Evolutionary conservation across 2,113 vertebrate species (phyloP).

Genomic region (Caretta caretta): DNA sequence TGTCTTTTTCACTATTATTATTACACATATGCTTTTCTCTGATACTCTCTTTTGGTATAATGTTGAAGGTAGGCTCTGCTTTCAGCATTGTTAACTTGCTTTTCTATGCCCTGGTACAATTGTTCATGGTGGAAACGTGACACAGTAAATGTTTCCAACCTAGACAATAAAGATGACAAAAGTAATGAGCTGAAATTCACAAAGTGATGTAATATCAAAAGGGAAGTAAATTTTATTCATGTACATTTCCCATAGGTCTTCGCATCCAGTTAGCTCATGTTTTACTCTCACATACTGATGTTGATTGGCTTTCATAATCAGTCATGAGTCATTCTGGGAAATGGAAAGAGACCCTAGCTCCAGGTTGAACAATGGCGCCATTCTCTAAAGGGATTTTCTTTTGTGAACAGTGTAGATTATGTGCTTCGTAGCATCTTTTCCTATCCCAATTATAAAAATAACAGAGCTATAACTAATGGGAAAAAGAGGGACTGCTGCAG

Average conservation of each 20-base stretch:
- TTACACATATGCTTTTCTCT: not conserved
- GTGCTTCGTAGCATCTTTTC: not conserved
- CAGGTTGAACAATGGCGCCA: not conserved
- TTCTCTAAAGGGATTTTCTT: not conserved
- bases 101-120: not conserved
- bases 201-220: not conserved
- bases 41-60: not conserved
- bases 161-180: not conserved
- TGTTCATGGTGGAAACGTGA: not conserved
- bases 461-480: slow-evolving; percentile 8
- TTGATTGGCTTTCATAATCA: not conserved
- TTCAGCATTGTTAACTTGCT: not conserved
- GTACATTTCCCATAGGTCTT: not conserved
- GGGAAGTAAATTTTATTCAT: not conserved
- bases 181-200: not conserved
- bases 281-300: not conserved
- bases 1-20: not conserved
- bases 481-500: not conserved
- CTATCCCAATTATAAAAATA: slow-evolving; percentile 41
- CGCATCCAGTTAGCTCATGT: not conserved
- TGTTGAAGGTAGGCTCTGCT: not conserved
- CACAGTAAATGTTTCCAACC: not conserved
- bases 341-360: not conserved
- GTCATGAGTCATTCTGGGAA: not conserved
- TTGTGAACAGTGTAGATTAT: not conserved